These are phyloP conservation scores for Aphelinus atriplicis DNA, from an alignment of 1,140 invertebrate genomes.

Conservation along the genomic window DNA sequence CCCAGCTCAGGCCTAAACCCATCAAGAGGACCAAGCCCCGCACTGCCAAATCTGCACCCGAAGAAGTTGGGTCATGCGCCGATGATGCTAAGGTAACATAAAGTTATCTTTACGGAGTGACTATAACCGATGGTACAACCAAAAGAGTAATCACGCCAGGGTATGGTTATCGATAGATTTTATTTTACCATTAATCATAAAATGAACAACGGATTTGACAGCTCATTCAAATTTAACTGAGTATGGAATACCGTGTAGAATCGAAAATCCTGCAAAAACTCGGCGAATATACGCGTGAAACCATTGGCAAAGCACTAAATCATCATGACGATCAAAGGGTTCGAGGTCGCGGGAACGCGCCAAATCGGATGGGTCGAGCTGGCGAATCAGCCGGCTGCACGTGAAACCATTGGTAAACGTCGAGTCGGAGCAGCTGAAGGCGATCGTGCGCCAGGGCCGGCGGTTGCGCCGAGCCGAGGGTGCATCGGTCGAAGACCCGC, in stretches of 20 bases:
- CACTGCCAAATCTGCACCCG: conserved; percentile 38
- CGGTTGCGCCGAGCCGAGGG: conserved; percentile 56
- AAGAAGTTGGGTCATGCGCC: not conserved
- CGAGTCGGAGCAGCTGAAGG: conserved; percentile 63
- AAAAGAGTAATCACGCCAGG: not conserved
- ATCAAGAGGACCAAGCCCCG: conserved; percentile 44
- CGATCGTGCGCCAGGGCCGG: conserved; percentile 60
- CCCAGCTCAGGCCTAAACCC: conserved; percentile 55
- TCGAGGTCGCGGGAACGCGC: conserved; percentile 18
- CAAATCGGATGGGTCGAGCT: not conserved
- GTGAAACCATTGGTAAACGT: conserved; percentile 60
- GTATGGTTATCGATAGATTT: not conserved
- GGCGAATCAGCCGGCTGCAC: not conserved
- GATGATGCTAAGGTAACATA: not conserved
- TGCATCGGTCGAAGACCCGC: conserved; percentile 49
- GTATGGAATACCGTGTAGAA: no score
- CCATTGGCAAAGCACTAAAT: not conserved
- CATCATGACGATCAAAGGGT: not conserved
- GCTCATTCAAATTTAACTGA: no score
- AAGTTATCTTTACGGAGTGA: not conserved
- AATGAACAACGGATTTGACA: no score
- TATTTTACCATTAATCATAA: no score
- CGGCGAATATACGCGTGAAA: not conserved
- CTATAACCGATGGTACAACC: no score
- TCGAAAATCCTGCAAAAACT: no score